A percentile compares a stretch with the other conserved stretches of the same genome.
phyloP scores from a whole-genome alignment of 1,140 invertebrate genomes.

The Varroa destructor region DNA sequence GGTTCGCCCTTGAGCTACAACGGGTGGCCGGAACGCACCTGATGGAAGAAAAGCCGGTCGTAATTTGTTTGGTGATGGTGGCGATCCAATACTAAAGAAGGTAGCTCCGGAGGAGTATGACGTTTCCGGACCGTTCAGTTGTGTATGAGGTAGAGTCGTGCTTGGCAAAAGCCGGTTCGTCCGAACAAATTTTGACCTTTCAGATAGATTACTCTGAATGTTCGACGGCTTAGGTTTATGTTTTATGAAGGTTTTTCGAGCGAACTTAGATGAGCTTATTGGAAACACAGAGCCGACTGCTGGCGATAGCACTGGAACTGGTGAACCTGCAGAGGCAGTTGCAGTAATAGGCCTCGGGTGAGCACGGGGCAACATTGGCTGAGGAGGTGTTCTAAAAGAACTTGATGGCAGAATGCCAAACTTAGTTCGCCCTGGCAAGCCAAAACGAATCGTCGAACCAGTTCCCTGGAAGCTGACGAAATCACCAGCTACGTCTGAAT shows the following conservation, averaged over 20 bases:
- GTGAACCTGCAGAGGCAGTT: no score
- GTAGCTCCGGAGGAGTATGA: constrained; percentile 6
- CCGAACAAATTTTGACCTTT: background rate
- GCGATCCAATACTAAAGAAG: background rate
- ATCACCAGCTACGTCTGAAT: background rate
- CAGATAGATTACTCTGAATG: background rate
- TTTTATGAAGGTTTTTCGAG: background rate
- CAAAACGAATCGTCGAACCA: background rate
- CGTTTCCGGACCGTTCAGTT: background rate
- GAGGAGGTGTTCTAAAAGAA: no score
- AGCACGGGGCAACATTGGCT: no score
- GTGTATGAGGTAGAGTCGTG: background rate
- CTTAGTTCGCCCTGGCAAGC: background rate
- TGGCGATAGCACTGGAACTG: background rate
- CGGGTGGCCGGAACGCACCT: no score
- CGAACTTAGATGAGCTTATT: background rate
- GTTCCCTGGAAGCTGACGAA: background rate
- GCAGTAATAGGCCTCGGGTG: no score
- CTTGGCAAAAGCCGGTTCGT: background rate
- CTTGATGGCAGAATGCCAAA: no score
- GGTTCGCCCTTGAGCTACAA: no score
- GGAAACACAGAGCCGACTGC: background rate
- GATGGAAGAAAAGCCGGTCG: no score
- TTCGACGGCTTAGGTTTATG: constrained; percentile 1
- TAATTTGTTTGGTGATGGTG: no score